phyloP scores from a whole-genome alignment of 2,797 vertebrate species.

The Sebastes vulpes region DNA sequence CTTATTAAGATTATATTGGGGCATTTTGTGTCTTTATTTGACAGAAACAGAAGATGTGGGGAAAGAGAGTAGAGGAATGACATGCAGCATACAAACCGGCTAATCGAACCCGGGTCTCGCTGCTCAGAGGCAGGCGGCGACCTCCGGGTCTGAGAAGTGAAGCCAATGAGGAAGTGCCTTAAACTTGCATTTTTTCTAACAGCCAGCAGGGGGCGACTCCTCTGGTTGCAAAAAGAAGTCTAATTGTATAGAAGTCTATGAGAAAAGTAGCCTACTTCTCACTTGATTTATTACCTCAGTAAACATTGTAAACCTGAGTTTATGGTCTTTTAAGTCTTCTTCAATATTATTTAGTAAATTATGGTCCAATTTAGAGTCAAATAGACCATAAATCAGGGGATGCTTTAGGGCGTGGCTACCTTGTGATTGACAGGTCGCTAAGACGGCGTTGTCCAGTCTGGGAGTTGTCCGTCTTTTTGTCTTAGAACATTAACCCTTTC shows the following conservation, averaged over 20 bases:
- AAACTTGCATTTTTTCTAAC: neutral
- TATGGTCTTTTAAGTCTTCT: neutral
- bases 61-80: neutral
- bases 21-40: neutral
- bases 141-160: neutral
- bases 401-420: too few species aligned
- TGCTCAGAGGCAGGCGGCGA: neutral
- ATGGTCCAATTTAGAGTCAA: neutral
- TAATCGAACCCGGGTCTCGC: neutral
- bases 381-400: neutral
- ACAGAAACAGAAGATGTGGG: neutral
- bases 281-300: neutral
- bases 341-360: neutral
- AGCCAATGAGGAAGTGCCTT: accelerated
- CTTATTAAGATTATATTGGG: neutral
- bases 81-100: neutral
- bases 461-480: too few species aligned
- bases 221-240: neutral
- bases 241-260: neutral
- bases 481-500: too few species aligned
- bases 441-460: too few species aligned
- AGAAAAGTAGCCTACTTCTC: neutral
- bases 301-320: neutral
- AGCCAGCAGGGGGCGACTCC: neutral
- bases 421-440: too few species aligned